phyloP scores from a whole-genome alignment of 2,888 invertebrate genomes.

The Eupithecia inturbata region DNA sequence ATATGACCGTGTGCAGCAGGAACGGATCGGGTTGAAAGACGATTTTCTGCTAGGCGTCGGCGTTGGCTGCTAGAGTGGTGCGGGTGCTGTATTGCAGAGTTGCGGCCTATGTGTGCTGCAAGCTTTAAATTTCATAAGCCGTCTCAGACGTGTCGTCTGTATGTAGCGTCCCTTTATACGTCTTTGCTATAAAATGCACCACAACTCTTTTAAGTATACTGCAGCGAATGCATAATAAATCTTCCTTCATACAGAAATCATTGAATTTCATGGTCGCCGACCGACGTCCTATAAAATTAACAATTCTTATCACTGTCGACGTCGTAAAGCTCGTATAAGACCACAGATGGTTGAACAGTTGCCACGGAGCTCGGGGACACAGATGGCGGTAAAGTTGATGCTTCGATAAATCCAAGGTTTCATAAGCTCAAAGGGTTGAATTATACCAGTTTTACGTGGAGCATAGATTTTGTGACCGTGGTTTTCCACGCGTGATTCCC shows the following conservation, averaged over 20 bases:
- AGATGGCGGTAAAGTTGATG: not conserved
- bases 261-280: slow-evolving; percentile 34
- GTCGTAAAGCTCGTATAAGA: slow-evolving; percentile 63
- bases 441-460: not conserved
- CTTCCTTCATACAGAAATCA: slow-evolving; percentile 31
- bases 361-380: not conserved
- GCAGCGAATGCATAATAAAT: slow-evolving; percentile 35
- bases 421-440: slow-evolving; percentile 47
- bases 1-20: too few species aligned
- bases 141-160: not conserved
- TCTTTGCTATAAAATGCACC: slow-evolving; percentile 4
- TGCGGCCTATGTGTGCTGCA: not conserved
- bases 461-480: too few species aligned
- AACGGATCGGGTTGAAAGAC: too few species aligned
- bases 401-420: not conserved
- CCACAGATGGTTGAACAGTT: slow-evolving; percentile 17
- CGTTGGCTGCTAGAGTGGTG: too few species aligned
- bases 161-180: not conserved
- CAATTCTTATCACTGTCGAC: slow-evolving; percentile 76
- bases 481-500: too few species aligned
- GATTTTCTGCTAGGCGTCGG: too few species aligned
- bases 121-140: not conserved
- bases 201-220: slow-evolving; percentile 21
- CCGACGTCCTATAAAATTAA: slow-evolving; percentile 70
- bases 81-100: too few species aligned